A percentile compares a stretch with the other conserved stretches of the same genome.
Conservation (phyloP, 2,797 vertebrate species). For the Enteromius thamalakanensis region DNA sequence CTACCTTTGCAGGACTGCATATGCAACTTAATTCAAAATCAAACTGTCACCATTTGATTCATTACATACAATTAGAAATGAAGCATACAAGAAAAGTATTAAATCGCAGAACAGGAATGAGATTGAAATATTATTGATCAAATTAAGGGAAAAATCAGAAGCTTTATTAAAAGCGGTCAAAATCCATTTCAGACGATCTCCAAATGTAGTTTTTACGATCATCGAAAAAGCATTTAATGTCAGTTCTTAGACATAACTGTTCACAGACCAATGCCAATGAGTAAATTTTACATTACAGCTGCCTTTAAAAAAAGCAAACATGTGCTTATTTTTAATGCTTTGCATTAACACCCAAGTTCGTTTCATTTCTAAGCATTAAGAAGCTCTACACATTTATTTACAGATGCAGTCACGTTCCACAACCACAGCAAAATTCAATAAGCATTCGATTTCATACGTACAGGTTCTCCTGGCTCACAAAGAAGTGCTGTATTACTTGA, state of each 20-base stretch:
- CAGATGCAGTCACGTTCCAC: neutral
- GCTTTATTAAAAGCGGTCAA: neutral
- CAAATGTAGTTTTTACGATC: neutral
- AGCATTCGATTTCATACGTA: slow-evolving; percentile 11
- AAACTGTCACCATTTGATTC: neutral
- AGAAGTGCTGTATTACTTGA: slow-evolving; percentile 39
- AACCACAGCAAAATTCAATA: slow-evolving; percentile 23
- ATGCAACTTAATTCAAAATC: neutral
- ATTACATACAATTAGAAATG: neutral
- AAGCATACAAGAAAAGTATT: neutral
- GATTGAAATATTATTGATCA: neutral
- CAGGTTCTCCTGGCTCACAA: slow-evolving; percentile 31
- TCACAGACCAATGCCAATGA: neutral
- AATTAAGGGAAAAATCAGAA: neutral
- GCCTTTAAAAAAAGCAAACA: neutral
- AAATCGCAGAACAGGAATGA: neutral
- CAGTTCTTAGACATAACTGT: neutral
- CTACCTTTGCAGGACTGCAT: neutral
- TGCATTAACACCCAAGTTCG: neutral
- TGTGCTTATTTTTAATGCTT: neutral
- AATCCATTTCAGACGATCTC: neutral
- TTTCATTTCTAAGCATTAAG: neutral
- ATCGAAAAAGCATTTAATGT: neutral
- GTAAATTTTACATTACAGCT: neutral
- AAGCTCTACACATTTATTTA: slow-evolving; percentile 31